A percentile compares a stretch with the other conserved stretches of the same genome.
Evolutionary conservation across 2,113 vertebrate species (phyloP).

Genomic region (Syrmaticus mikado): DNA sequence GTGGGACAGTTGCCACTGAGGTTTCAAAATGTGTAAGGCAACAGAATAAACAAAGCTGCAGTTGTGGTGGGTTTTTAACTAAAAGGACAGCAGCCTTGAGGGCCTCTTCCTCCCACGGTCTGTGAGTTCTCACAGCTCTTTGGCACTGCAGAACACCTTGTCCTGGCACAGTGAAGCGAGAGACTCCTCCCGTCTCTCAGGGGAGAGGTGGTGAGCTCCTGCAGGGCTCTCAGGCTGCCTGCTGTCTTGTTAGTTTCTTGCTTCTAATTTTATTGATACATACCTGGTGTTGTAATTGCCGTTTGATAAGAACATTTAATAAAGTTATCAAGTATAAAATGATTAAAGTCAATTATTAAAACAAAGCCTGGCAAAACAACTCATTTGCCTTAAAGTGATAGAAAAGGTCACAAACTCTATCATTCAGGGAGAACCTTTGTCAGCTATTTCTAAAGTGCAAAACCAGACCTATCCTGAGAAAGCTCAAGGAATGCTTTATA

Average conservation of each 20-base stretch:
- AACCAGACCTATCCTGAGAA: conserved; percentile 41
- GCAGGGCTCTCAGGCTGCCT: background rate
- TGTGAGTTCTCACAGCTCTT: background rate
- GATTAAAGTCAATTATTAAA: background rate
- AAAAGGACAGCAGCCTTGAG: background rate
- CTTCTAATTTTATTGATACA: background rate
- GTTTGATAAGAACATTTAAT: background rate
- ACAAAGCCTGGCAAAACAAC: background rate
- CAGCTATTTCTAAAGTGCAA: conserved; percentile 51
- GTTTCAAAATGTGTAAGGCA: background rate
- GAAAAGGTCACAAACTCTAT: background rate
- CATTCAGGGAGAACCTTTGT: background rate
- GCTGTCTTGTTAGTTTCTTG: background rate
- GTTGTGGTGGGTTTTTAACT: background rate
- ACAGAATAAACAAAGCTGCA: background rate
- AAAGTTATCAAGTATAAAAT: background rate
- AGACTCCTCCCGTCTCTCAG: background rate
- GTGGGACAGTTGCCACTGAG: background rate
- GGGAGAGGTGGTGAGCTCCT: background rate
- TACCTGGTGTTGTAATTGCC: background rate
- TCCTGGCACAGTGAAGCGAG: background rate
- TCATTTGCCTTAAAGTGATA: conserved; percentile 3
- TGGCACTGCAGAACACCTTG: background rate
- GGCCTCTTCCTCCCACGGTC: background rate
- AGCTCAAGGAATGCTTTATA: conserved; percentile 36